phyloP scores from a whole-genome alignment of 1,140 invertebrate species.

The Aphelenchoides fujianensis region DNA sequence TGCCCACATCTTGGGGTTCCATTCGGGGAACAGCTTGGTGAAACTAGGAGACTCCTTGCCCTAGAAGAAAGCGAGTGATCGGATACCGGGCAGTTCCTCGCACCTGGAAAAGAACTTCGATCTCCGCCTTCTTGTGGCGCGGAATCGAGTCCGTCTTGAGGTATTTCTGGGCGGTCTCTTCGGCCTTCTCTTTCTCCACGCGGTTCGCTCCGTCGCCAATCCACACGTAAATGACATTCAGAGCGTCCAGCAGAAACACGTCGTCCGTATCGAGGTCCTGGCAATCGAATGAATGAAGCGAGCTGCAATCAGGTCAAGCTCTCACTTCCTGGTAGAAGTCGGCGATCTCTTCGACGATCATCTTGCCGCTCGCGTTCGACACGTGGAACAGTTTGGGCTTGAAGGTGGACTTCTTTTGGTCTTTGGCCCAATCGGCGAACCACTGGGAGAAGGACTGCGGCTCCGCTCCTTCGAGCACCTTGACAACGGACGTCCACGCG shows the following conservation, averaged over 20 bases:
- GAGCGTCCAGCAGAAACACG: slow-evolving; percentile 80
- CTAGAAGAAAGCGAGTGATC: slow-evolving; percentile 19
- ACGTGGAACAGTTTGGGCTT: slow-evolving; percentile 71
- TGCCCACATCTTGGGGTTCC: slow-evolving; percentile 59
- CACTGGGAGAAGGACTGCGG: slow-evolving; percentile 52
- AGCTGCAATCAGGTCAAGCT: background rate
- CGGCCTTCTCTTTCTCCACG: slow-evolving; percentile 69
- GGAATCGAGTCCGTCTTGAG: slow-evolving; percentile 50
- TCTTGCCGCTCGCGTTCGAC: slow-evolving; percentile 64
- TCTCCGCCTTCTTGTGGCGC: slow-evolving; percentile 52
- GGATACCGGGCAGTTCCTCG: slow-evolving; percentile 37
- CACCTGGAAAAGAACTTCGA: slow-evolving; percentile 53
- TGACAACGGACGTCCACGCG: slow-evolving; percentile 45
- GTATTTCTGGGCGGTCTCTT: slow-evolving; percentile 66
- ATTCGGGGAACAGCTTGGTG: slow-evolving; percentile 59
- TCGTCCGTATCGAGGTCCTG: slow-evolving; percentile 78
- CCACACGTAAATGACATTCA: slow-evolving; percentile 76
- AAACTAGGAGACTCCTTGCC: slow-evolving; percentile 54
- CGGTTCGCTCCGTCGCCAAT: slow-evolving; percentile 72
- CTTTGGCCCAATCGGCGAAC: slow-evolving; percentile 55
- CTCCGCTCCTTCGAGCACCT: slow-evolving; percentile 59
- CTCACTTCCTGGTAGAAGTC: slow-evolving; percentile 65
- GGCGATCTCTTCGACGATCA: slow-evolving; percentile 70
- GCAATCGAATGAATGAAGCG: slow-evolving; percentile 23
- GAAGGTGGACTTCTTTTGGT: slow-evolving; percentile 46